Evolutionary conservation across 2,888 invertebrate genomes (phyloP).

Genomic region (Lepidochitona cinerea): DNA sequence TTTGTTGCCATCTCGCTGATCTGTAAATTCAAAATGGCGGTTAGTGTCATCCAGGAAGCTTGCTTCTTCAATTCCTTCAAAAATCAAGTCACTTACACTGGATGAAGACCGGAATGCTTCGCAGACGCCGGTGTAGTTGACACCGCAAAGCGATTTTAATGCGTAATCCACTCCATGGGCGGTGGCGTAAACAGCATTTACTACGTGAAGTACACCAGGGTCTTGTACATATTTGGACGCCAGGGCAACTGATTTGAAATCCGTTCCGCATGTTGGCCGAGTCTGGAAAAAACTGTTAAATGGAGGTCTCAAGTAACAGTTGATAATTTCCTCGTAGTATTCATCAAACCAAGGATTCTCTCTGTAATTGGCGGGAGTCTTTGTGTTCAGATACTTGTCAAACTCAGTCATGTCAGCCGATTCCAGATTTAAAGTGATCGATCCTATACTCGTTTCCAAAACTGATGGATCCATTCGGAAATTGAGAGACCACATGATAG

Average conservation of each 20-base stretch:
- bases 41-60: constrained; percentile 53
- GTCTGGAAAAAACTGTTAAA: constrained; percentile 13
- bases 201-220: constrained; percentile 55
- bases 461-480: background rate
- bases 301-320: constrained; percentile 61
- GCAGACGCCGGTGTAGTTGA: constrained; percentile 56
- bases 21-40: constrained; percentile 46
- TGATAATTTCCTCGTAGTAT: constrained; percentile 68
- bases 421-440: constrained; percentile 54
- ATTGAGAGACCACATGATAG: constrained; percentile 57
- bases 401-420: constrained; percentile 50
- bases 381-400: constrained; percentile 52
- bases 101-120: constrained; percentile 46
- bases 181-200: constrained; percentile 65
- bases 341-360: constrained; percentile 72
- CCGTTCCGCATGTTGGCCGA: background rate
- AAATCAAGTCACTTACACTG: constrained; percentile 34
- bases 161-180: constrained; percentile 58
- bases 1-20: constrained; percentile 52
- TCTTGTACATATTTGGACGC: constrained; percentile 56
- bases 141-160: constrained; percentile 50
- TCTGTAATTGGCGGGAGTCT: constrained; percentile 53
- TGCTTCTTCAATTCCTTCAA: constrained; percentile 45
- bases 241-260: constrained; percentile 26
- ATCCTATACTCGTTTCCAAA: constrained; percentile 14